Conservation (phyloP, 2,797 vertebrate species). For the Catostomus latipinnis region DNA sequence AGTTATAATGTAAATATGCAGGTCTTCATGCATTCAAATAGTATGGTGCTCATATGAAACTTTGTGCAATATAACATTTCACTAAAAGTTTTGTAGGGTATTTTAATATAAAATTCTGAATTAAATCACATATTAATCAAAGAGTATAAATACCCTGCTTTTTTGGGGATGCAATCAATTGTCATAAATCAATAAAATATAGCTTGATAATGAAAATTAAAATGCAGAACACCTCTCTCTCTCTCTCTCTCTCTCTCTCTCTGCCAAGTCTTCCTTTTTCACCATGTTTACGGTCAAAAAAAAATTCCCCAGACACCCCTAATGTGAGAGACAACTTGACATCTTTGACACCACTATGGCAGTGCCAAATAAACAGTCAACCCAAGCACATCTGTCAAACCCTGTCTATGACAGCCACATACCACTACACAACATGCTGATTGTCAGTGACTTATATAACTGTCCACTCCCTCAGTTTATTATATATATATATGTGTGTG, state of each 20-base stretch:
- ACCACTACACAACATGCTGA: slow-evolving; percentile 19
- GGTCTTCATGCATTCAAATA: slow-evolving; percentile 47
- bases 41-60: slow-evolving; percentile 39
- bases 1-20: slow-evolving; percentile 49
- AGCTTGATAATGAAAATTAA: no score
- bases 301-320: not conserved
- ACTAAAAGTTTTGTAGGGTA: slow-evolving; percentile 65
- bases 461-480: not conserved
- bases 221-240: no score
- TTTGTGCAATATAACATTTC: slow-evolving; percentile 54
- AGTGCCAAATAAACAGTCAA: slow-evolving; percentile 41
- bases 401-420: slow-evolving; percentile 7
- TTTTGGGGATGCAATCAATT: no score
- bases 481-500: not conserved
- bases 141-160: no score
- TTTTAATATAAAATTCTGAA: slow-evolving; percentile 54
- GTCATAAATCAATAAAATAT: no score
- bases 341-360: slow-evolving; percentile 35
- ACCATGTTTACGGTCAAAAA: slow-evolving; percentile 26
- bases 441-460: slow-evolving; percentile 18
- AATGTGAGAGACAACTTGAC: slow-evolving; percentile 40
- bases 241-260: no score
- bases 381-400: slow-evolving; percentile 46
- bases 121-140: slow-evolving; percentile 51
- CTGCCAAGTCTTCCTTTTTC: slow-evolving; percentile 9